Evolutionary conservation across 35 echinoderm and acorn worm species (phyloP).

Genomic region (Heliocidaris erythrogramma): DNA sequence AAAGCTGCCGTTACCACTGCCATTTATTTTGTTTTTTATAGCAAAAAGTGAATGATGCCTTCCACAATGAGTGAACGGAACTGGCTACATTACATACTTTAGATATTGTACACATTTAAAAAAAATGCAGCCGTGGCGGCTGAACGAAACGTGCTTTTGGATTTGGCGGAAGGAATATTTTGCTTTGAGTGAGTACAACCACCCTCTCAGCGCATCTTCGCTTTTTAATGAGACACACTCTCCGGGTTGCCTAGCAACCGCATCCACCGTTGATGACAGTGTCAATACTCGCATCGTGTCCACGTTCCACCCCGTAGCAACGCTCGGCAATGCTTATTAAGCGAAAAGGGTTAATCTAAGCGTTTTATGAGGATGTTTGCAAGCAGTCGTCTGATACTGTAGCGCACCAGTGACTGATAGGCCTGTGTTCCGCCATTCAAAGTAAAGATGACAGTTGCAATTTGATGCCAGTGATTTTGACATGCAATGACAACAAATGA

Average conservation of each 20-base stretch:
- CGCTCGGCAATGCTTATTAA: not conserved
- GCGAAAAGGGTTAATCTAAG: not conserved
- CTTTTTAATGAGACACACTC: conserved; percentile 8
- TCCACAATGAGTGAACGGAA: not conserved
- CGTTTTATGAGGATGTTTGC: not conserved
- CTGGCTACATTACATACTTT: not conserved
- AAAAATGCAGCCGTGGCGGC: not conserved
- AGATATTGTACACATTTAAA: not conserved
- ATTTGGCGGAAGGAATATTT: not conserved
- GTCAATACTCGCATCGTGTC: conserved; percentile 9
- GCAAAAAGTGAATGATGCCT: not conserved
- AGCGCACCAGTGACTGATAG: no score
- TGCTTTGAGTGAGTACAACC: not conserved
- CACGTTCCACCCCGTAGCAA: not conserved
- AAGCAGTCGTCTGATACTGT: no score
- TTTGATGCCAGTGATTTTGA: no score
- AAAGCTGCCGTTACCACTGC: not conserved
- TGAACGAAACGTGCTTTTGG: not conserved
- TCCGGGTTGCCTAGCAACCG: conserved; percentile 15
- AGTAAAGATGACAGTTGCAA: no score
- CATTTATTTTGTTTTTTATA: not conserved
- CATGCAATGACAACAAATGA: no score
- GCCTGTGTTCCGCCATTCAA: no score
- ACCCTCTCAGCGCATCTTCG: not conserved
- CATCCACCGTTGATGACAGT: conserved; percentile 3